Evolutionary conservation across 92 coral and sea anemone genomes (phyloP).

Genomic region (Palythoa grandis): DNA sequence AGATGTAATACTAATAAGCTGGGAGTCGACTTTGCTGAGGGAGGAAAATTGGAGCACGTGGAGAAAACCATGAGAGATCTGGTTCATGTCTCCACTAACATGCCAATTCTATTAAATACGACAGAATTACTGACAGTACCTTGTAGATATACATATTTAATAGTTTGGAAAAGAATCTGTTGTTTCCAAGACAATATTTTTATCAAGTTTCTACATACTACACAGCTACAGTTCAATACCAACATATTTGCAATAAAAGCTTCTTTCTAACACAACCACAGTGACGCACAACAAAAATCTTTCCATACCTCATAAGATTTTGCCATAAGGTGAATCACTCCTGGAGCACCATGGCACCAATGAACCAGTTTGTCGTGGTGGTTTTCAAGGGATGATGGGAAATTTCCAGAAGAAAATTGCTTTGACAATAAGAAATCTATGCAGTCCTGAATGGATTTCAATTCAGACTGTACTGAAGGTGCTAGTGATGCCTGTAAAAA

Average conservation of each 20-base stretch:
- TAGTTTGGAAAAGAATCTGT: too few species aligned
- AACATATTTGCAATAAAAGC: background rate
- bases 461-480: slow-evolving; percentile 74
- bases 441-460: slow-evolving; percentile 71
- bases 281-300: background rate
- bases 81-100: too few species aligned
- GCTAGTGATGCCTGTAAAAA: slow-evolving; percentile 56
- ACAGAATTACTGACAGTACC: too few species aligned
- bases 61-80: too few species aligned
- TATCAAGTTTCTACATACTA: background rate
- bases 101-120: too few species aligned
- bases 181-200: too few species aligned
- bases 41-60: too few species aligned
- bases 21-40: too few species aligned
- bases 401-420: slow-evolving; percentile 93
- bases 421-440: slow-evolving; percentile 82
- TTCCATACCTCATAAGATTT: slow-evolving; percentile 84
- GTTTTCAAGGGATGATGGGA: slow-evolving; percentile 89
- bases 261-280: background rate
- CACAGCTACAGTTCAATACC: too few species aligned
- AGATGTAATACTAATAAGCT: too few species aligned
- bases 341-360: slow-evolving; percentile 99
- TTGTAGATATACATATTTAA: too few species aligned
- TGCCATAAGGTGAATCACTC: slow-evolving; percentile 85
- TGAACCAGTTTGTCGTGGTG: slow-evolving; percentile 80